Conservation (phyloP, 1,140 invertebrate species). For the Camponotus pennsylvanicus region DNA sequence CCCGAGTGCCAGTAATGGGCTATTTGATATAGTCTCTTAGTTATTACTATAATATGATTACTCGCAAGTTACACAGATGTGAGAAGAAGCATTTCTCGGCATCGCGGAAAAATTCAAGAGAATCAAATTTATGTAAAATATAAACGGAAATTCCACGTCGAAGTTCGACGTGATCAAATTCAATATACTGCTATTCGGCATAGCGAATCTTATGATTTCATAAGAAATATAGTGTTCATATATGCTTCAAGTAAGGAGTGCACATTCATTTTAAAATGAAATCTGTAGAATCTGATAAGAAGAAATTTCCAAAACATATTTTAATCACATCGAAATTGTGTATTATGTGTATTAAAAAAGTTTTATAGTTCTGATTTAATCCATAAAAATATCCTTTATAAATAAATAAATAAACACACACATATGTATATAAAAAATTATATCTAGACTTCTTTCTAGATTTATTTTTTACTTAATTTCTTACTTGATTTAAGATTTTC, state of each 20-base stretch:
- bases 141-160: background rate
- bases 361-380: background rate
- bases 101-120: background rate
- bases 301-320: background rate
- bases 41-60: slow-evolving; percentile 34
- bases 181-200: background rate
- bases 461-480: background rate
- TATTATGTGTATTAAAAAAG: background rate
- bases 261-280: background rate
- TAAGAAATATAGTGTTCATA: background rate
- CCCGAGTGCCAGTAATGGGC: background rate
- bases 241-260: background rate
- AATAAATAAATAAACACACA: background rate
- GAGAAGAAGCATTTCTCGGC: background rate
- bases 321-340: background rate
- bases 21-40: slow-evolving; percentile 45
- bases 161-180: slow-evolving; percentile 2
- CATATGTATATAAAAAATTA: background rate
- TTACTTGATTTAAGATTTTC: background rate
- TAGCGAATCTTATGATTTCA: slow-evolving; percentile 10
- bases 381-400: background rate
- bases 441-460: background rate
- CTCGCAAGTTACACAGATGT: slow-evolving; percentile 1
- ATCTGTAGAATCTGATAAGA: background rate
- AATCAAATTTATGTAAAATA: slow-evolving; percentile 27